A percentile compares a stretch with the other conserved stretches of the same genome.
Evolutionary conservation across 2,797 vertebrate species (phyloP).

Genomic region (Heterohyrax brucei): DNA sequence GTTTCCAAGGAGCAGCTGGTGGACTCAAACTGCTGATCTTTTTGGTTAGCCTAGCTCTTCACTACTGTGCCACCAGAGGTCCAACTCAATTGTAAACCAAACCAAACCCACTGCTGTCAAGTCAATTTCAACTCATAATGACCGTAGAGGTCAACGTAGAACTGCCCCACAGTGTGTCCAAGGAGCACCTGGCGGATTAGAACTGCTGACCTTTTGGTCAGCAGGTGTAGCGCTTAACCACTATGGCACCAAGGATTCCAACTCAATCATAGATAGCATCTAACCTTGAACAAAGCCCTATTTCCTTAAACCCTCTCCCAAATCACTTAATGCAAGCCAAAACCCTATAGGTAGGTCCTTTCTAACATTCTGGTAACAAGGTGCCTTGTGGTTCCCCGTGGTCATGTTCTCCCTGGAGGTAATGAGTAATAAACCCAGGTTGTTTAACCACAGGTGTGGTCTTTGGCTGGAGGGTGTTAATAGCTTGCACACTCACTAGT

Average conservation of each 20-base stretch:
- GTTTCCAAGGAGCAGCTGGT: too few relatives aligned
- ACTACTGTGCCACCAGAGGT: too few relatives aligned
- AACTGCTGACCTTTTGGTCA: too few relatives aligned
- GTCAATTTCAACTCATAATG: too few relatives aligned
- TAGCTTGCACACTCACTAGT: neutral
- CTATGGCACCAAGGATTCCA: too few relatives aligned
- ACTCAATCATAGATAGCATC: neutral
- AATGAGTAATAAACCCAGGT: neutral
- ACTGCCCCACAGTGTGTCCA: too few relatives aligned
- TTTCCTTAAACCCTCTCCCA: neutral
- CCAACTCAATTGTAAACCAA: neutral
- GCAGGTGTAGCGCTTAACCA: too few relatives aligned
- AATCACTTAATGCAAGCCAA: neutral
- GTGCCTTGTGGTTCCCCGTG: neutral
- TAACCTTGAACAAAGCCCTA: neutral
- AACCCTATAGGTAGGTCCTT: conserved; percentile 16
- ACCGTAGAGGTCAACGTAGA: too few relatives aligned
- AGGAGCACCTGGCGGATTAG: too few relatives aligned
- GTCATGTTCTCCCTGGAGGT: neutral
- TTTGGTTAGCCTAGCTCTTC: too few relatives aligned
- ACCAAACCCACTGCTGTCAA: too few relatives aligned
- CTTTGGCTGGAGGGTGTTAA: neutral
- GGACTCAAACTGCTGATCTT: too few relatives aligned
- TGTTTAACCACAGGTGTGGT: neutral
- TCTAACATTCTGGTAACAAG: neutral